These are phyloP conservation scores for Datnioides undecimradiatus DNA, from an alignment of 2,113 vertebrate genomes.

Conservation along the genomic window DNA sequence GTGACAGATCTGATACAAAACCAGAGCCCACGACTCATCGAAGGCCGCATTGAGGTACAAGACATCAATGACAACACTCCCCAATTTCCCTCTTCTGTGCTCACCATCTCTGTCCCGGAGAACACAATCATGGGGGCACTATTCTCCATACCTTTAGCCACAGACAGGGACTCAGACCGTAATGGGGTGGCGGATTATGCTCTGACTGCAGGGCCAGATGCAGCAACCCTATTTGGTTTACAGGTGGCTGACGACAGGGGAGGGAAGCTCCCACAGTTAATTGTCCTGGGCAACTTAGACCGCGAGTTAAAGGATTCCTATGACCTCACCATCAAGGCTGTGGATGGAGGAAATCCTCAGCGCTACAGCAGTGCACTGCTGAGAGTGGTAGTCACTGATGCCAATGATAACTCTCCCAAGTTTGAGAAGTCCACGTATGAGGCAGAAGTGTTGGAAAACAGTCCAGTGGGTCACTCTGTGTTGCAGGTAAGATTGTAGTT, in stretches of 20 bases:
- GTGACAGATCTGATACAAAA: slow-evolving; percentile 94
- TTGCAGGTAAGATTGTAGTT: slow-evolving; percentile 89
- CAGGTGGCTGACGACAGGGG: slow-evolving; percentile 97
- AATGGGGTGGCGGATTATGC: slow-evolving; percentile 95
- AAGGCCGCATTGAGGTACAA: slow-evolving; percentile 95
- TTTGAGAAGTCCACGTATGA: slow-evolving; percentile 94
- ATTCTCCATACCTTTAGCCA: slow-evolving; percentile 94
- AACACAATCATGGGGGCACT: slow-evolving; percentile 93
- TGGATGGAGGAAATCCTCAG: slow-evolving; percentile 94
- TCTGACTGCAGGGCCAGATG: slow-evolving; percentile 90
- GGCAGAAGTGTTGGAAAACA: slow-evolving; percentile 94
- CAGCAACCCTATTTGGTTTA: slow-evolving; percentile 93
- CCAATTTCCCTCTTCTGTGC: slow-evolving; percentile 94
- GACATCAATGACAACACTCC: slow-evolving; percentile 99
- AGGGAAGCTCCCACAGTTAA: slow-evolving; percentile 96
- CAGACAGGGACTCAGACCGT: slow-evolving; percentile 92
- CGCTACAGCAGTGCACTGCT: slow-evolving; percentile 96
- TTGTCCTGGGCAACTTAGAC: slow-evolving; percentile 95
- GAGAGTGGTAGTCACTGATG: slow-evolving; percentile 93
- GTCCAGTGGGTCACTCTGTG: slow-evolving; percentile 95
- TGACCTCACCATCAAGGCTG: slow-evolving; percentile 96
- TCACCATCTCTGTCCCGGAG: slow-evolving; percentile 94
- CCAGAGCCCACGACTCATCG: slow-evolving; percentile 91
- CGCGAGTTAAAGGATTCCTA: slow-evolving; percentile 96
- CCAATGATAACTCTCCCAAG: slow-evolving; percentile 95